Evolutionary conservation across 1,140 invertebrate genomes (phyloP), one percentile per base, ranked within the genome.

Genomic region (Sinonovacula constricta): DNA sequence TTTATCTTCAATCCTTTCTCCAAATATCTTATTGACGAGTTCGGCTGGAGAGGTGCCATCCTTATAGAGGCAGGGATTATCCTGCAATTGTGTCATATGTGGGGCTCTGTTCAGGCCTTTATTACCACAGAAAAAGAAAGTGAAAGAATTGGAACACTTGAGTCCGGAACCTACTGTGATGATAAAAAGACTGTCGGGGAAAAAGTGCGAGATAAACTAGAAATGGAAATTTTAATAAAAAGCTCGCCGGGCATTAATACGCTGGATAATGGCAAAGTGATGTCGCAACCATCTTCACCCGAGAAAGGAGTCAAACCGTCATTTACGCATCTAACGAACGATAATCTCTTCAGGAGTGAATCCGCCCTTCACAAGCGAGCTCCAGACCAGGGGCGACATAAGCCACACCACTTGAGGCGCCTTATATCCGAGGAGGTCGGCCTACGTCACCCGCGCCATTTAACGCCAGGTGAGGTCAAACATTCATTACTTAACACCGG

Each of bases 51-150:
- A 62, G 88, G 88, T 51, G 91, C 96, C 0, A 94, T 98, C 91
- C 90, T 97, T 0, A 94, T 98, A 30, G 94, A 96, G 28, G 94
- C 95, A 10, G 95, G 93, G 4, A 91, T 97, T 0, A 94, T 97
- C 39, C 91, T 98, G 0, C n/a, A 92, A 94, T 57, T 97, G 96
- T 88, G 92, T 94, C 0, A 75, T 96, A 18, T 96, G 95, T 83
- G 96, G 95, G 10, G 90, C 94, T 0, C 90, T 96, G 83, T 98
- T 96, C 88, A 93, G 95, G 57, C 96, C 96, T 1, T 92, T 97
- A 26, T 3, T 56, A 36, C 14, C 28, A 24, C 4, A 36, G 3
- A 33, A 66, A 22, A n/a, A 59, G 15, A 62, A n/a, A 60, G 22
- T 53, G 65, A 72, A 59, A 34, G 57, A 26, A 57, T 34, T 34